Evolutionary conservation across 2,113 vertebrate genomes (phyloP).

Genomic region (Proteles cristata): DNA sequence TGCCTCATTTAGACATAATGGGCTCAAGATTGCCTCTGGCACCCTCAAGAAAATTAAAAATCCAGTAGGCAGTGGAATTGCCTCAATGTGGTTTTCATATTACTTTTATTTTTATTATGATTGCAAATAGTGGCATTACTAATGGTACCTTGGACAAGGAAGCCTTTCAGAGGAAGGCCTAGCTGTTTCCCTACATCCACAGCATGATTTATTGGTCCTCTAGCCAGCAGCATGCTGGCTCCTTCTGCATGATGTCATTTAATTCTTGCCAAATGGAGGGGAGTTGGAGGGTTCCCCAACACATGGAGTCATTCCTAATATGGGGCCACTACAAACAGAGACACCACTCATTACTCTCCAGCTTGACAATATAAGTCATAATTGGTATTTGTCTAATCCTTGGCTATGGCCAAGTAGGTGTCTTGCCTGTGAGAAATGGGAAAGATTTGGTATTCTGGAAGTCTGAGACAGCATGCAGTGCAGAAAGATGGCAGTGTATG

Average conservation of each 20-base stretch:
- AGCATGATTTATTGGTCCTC: neutral
- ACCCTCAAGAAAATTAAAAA: constrained; percentile 77
- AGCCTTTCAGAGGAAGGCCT: neutral
- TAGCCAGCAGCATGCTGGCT: neutral
- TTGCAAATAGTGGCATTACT: constrained; percentile 50
- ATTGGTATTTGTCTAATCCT: constrained; percentile 28
- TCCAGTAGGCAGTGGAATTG: constrained; percentile 67
- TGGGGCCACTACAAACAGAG: neutral
- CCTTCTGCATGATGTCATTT: neutral
- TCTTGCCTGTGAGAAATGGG: neutral
- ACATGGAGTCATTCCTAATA: neutral
- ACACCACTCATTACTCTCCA: neutral
- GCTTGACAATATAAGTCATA: neutral
- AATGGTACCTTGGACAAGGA: constrained; percentile 54
- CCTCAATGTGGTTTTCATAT: constrained; percentile 64
- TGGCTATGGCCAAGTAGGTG: neutral
- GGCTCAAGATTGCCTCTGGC: constrained; percentile 75
- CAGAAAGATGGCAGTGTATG: neutral
- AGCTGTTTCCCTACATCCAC: neutral
- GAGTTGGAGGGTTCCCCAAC: neutral
- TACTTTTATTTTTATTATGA: constrained; percentile 75
- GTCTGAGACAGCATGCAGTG: neutral
- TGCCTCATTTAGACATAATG: constrained; percentile 71
- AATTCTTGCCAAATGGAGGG: neutral
- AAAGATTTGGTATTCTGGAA: constrained; percentile 16